Conservation (phyloP, 1,140 invertebrate genomes). For the Diachasmimorpha longicaudata region DNA sequence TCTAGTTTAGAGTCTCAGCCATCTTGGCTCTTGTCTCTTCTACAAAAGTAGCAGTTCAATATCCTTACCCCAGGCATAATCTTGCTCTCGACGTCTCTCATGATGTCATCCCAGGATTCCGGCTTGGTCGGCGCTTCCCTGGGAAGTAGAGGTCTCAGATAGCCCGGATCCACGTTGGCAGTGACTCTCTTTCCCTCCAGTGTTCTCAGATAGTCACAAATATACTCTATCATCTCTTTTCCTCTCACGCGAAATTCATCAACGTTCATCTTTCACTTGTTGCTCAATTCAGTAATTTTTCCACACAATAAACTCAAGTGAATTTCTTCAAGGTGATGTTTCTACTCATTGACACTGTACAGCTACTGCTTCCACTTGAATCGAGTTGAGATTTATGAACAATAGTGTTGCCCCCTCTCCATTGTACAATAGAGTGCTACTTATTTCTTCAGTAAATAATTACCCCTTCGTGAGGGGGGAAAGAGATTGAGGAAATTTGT, state of each 20-base stretch:
- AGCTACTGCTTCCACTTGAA: not conserved
- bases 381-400: not conserved
- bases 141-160: constrained; percentile 78
- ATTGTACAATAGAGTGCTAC: too few relatives aligned
- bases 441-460: not conserved
- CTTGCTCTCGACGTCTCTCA: constrained; percentile 86
- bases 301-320: not conserved
- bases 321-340: not conserved
- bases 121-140: constrained; percentile 77
- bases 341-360: not conserved
- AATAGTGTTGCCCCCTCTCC: not conserved
- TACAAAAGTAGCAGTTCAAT: too few relatives aligned
- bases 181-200: constrained; percentile 77
- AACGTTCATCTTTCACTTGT: constrained; percentile 71
- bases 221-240: constrained; percentile 93
- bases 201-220: constrained; percentile 85
- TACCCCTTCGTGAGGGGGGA: not conserved
- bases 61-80: constrained; percentile 92
- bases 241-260: constrained; percentile 83
- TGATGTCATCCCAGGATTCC: constrained; percentile 85
- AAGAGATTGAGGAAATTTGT: not conserved
- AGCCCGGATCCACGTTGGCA: constrained; percentile 86
- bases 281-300: not conserved
- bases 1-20: too few relatives aligned
- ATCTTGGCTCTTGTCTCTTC: too few relatives aligned